phyloP scores from a whole-genome alignment of 2,888 invertebrate species.

The Notodromas monacha region DNA sequence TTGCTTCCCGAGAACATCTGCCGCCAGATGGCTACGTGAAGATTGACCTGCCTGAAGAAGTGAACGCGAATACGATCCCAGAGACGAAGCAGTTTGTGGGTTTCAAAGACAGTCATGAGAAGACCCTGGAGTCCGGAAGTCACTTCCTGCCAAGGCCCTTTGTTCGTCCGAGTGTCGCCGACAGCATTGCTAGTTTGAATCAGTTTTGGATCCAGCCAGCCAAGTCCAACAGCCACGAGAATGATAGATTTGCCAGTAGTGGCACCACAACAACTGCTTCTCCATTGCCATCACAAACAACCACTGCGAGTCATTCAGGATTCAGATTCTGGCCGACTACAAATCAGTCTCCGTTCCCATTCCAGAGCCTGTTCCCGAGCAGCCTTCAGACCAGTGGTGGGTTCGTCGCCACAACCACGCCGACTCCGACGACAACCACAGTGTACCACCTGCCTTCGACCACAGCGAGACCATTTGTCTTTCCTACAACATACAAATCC shows the following conservation, averaged over 20 bases:
- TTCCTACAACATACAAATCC: constrained; percentile 1
- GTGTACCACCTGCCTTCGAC: constrained; percentile 4
- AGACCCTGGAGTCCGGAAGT: neutral
- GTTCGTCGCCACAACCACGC: too few species aligned
- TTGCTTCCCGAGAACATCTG: neutral
- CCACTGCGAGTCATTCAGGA: neutral
- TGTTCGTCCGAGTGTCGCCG: neutral
- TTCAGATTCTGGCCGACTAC: constrained; percentile 1
- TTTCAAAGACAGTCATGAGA: too few species aligned
- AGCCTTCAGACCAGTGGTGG: too few species aligned
- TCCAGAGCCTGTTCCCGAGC: too few species aligned
- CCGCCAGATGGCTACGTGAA: neutral
- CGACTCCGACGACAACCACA: too few species aligned
- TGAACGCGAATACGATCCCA: neutral
- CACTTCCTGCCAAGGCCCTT: neutral
- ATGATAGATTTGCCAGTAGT: too few species aligned
- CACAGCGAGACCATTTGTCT: constrained; percentile 1
- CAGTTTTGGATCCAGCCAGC: too few species aligned
- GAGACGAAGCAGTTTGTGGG: neutral
- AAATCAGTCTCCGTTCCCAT: neutral
- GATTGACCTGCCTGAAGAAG: neutral
- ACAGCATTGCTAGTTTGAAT: too few species aligned
- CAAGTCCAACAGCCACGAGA: too few species aligned
- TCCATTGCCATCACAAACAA: neutral
- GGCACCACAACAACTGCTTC: too few species aligned